Conservation (phyloP, 2,888 invertebrate species). For the Meta bourneti region DNA sequence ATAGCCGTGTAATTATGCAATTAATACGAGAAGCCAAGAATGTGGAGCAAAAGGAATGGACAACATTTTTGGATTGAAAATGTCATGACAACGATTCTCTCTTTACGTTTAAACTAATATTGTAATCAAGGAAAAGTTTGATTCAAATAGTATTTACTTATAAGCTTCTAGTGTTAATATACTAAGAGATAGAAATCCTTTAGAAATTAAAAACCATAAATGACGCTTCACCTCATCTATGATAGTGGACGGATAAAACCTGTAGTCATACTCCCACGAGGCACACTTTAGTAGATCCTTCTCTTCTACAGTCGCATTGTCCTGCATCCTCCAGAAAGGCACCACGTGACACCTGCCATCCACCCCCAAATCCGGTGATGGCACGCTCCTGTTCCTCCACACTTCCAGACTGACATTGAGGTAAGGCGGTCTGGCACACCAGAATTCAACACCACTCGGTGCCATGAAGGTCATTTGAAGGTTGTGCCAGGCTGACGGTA, state of each 20-base stretch:
- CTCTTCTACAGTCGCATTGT: conserved; percentile 37
- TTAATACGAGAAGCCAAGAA: too few relatives aligned
- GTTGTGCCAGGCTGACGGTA: conserved; percentile 91
- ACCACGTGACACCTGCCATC: conserved; percentile 44
- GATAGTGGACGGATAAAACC: conserved; percentile 77
- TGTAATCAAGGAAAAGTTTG: too few relatives aligned
- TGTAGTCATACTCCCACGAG: conserved; percentile 73
- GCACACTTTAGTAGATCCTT: conserved; percentile 60
- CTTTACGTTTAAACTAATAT: too few relatives aligned
- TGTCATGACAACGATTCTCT: too few relatives aligned
- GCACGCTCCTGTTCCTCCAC: conserved; percentile 57
- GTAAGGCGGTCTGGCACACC: conserved; percentile 84
- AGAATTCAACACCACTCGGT: conserved; percentile 85
- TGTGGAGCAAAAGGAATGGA: too few relatives aligned
- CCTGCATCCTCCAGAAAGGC: conserved; percentile 56
- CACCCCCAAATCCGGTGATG: conserved; percentile 14
- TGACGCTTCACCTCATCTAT: conserved; percentile 70
- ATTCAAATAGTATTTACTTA: too few relatives aligned
- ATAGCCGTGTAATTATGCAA: too few relatives aligned
- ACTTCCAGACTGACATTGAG: conserved; percentile 23
- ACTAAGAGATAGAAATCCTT: too few relatives aligned
- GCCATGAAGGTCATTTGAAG: conserved; percentile 89
- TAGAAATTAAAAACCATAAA: too few relatives aligned
- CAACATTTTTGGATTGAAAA: too few relatives aligned
- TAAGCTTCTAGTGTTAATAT: too few relatives aligned